These are phyloP conservation scores for Hololepta plana DNA, from an alignment of 2,888 invertebrate species.

Conservation along the genomic window DNA sequence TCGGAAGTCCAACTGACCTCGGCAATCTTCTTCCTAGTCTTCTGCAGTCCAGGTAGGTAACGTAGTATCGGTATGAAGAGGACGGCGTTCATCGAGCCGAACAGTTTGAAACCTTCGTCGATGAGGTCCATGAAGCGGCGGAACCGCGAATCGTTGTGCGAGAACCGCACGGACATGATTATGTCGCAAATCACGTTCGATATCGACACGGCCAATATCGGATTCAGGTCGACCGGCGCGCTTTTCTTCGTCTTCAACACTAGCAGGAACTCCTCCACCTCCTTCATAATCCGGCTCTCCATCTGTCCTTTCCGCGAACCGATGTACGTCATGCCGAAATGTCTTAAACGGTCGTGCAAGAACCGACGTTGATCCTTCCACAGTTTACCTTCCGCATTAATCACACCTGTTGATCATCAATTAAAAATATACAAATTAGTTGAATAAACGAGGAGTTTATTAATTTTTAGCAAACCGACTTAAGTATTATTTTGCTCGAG, in stretches of 20 bases:
- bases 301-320: constrained; percentile 64
- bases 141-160: constrained; percentile 59
- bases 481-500: too few relatives aligned
- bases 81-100: constrained; percentile 64
- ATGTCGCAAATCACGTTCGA: constrained; percentile 84
- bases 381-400: constrained; percentile 73
- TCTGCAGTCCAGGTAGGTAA: constrained; percentile 34
- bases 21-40: constrained; percentile 34
- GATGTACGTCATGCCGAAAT: constrained; percentile 77
- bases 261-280: constrained; percentile 56
- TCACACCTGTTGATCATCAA: constrained; percentile 44
- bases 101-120: constrained; percentile 79
- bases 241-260: constrained; percentile 44
- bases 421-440: constrained; percentile 15
- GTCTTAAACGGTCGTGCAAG: constrained; percentile 66
- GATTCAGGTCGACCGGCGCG: constrained; percentile 55
- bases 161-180: constrained; percentile 76
- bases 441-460: constrained; percentile 18
- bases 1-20: constrained; percentile 23
- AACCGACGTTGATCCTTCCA: constrained; percentile 86
- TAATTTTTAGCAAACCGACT: too few relatives aligned
- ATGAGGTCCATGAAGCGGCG: constrained; percentile 67
- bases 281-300: constrained; percentile 69
- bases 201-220: constrained; percentile 59
- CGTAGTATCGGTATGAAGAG: constrained; percentile 70